Evolutionary conservation across 2,113 vertebrate species (phyloP), one percentile per base, ranked within the genome.

Genomic region (Paramormyrops kingsleyae): DNA sequence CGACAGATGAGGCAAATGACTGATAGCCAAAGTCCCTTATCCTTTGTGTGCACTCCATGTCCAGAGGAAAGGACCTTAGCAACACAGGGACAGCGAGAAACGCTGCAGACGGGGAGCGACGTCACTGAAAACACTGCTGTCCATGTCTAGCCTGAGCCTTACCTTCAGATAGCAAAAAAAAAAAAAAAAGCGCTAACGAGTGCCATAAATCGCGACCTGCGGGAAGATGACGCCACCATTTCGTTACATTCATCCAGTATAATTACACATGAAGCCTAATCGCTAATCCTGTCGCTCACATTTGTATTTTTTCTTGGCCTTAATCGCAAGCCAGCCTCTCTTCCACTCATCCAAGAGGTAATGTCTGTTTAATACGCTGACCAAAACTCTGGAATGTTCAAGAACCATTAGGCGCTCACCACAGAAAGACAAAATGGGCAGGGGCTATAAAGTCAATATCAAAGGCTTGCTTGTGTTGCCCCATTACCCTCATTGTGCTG

Each of bases 1-100:
- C 35, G 83, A 89, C 70, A 88, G 62, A 35, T 70, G 70, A 49
- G 31, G 52, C 56, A 53, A 88, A 88, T 89, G 42, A 56, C 59
- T 74, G 89, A 88, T 83, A 39, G 15, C 12, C 50, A 52, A 53
- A 53, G n/a, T 80, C 50, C 56, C 84, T 86, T 86, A 88, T 89
- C 89, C 87, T 89, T 66, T 80, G 53, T 87, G 31, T 35, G 31
- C 47, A 24, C 59, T 8, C 24, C 42, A 8, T 39, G 88, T 83
- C 49, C 24, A 1, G 39, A 42, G 10, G 13, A 17, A 31, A 59
- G 70, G 1, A 5, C 6, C 5, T 70, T 70, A 70, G 62, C 62
- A 59, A 10, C 53, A 83, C 35, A 13, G 59, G 49, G 47, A 39
- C 2, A 53, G 15, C 3, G 62, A 42, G 21, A 12, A 83, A 80